Evolutionary conservation across 2,888 invertebrate species (phyloP), one percentile per base, ranked within the genome.

Genomic region (Pachymerium ferrugineum): DNA sequence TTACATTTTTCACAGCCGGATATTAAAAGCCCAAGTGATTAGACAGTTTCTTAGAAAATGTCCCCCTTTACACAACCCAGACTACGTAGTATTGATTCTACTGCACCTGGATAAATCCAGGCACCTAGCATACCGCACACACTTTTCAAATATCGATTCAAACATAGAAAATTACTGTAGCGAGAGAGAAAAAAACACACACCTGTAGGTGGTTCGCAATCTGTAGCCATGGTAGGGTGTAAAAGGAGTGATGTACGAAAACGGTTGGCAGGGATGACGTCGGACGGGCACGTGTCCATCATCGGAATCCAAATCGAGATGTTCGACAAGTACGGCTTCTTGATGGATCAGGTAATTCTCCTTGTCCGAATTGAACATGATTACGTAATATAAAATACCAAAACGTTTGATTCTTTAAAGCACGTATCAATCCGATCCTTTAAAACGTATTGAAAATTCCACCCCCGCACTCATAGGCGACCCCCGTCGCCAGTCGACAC

Each of bases 341-440:
- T 75, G 75, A 70, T 75, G 72, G 28, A 75, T 72, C 70, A 75
- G 47, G 25, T 68, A 75, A 72, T 73, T 75, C 35, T 75, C 75
- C 42, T 72, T 73, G 42, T 75, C 75, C 16, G 74, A 22, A 30
- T 47, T 74, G 47, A 75, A 75, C 75, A 75, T 75, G 47, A 30
- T 74, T 33, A 35, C 69, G 30, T 28, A 62, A 28, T 28, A 47
- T 22, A 22, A 47, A 47, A 16, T 22, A 47, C 47, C 47, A n/a
- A n/a, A n/a, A n/a, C n/a, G n/a, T n/a, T n/a, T n/a, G n/a, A n/a
- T n/a, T n/a, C n/a, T n/a, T n/a, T n/a, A n/a, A n/a, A n/a, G 47
- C 8, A 16, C 47, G 47, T 1, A 3, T 47, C 22, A 1, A 16
- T 16, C 19, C 47, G 22, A 47, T 47, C 16, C 4, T 47, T 47